Base-by-base conservation (phyloP, 2,888 invertebrate species). In the Muscina levida region DNA sequence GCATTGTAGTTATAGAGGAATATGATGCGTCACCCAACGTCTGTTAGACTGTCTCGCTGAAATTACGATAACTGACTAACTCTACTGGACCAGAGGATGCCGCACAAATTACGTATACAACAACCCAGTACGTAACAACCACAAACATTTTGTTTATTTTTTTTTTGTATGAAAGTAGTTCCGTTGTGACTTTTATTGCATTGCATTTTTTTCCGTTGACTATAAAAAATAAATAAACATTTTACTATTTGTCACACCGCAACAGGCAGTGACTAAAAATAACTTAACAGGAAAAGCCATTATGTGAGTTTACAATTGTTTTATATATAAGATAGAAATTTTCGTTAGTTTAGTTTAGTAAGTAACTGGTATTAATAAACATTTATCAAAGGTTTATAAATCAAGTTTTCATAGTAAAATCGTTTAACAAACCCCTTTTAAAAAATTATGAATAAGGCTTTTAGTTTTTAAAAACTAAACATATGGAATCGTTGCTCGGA, bases 1-100 rank as follows among this genome's bases (percentile, higher is more conserved):
- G 11, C 24, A 22, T 22, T 4, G 19, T 4, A 19, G 17, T 8
- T 17, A n/a, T 59, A 17, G 10, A 59, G 8, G 59, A 24, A 37
- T 65, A 2, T n/a, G 24, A 80, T 80, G 76, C 42, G 76, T 80
- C 79, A 80, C 56, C 22, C 17, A 26, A n/a, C n/a, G n/a, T n/a
- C n/a, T 48, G 22, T 31, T 37, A 17, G 39, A 22, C 42, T 10
- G 37, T 19, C 39, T 59, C 10, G 17, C n/a, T 2, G 19, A 19
- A 17, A 6, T 46, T 13, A 13, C 1, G 17, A 26, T 56, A n/a
- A n/a, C n/a, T n/a, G n/a, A n/a, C n/a, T n/a, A n/a, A n/a, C n/a
- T n/a, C n/a, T n/a, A 24, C 42, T 56, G 66, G 51, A 72, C 62
- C 48, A 26, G 24, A 46, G 39, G 10, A 62, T 19, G 31, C 17